These are phyloP conservation scores for Epinotia nisella DNA, from an alignment of 2,888 invertebrate genomes.

Conservation along the genomic window DNA sequence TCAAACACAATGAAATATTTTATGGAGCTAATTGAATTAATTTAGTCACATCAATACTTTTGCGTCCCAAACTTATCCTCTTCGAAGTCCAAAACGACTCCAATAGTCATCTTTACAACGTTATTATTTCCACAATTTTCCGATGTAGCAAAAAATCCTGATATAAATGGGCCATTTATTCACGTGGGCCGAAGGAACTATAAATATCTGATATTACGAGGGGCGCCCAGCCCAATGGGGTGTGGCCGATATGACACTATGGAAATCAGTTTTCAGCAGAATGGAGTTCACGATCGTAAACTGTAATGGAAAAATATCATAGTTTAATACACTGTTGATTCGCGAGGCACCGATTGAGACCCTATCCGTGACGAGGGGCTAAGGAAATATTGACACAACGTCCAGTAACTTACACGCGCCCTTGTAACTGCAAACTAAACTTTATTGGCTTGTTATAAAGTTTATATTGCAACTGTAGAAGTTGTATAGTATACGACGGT, in stretches of 20 bases:
- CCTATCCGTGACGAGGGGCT: constrained; percentile 16
- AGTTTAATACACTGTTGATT: constrained; percentile 41
- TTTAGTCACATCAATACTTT: constrained; percentile 28
- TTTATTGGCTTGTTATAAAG: constrained; percentile 4
- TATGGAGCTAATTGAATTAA: constrained; percentile 38
- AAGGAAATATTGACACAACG: constrained; percentile 23
- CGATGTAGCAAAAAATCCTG: constrained; percentile 29
- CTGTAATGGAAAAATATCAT: constrained; percentile 41
- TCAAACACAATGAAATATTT: constrained; percentile 29
- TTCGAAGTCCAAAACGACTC: constrained; percentile 14
- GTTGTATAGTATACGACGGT: background rate
- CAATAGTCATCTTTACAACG: constrained; percentile 23
- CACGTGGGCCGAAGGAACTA: constrained; percentile 51
- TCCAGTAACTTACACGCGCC: constrained; percentile 4
- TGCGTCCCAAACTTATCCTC: constrained; percentile 21
- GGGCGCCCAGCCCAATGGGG: constrained; percentile 59
- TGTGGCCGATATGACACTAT: constrained; percentile 55
- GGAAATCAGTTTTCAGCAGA: constrained; percentile 56
- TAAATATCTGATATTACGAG: constrained; percentile 61
- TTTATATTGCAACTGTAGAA: constrained; percentile 1
- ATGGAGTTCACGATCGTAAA: constrained; percentile 45
- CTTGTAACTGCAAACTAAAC: constrained; percentile 5
- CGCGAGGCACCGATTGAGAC: constrained; percentile 27
- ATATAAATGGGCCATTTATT: constrained; percentile 45
- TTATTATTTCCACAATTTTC: constrained; percentile 39